Conservation (phyloP, 1,140 invertebrate genomes). For the Macrocentrus cingulum region DNA sequence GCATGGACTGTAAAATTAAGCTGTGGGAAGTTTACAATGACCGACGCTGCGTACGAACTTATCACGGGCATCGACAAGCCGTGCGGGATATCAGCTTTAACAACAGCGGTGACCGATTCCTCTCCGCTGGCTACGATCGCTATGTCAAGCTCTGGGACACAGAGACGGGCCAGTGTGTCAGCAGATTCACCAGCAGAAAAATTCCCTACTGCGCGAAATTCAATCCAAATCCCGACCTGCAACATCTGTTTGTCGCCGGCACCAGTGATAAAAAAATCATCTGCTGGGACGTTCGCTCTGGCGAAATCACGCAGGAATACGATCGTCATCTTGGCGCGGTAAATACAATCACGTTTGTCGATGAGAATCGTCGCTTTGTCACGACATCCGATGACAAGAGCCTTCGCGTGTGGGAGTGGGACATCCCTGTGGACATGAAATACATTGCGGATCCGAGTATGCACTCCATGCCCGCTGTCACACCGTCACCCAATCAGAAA, state of each 20-base stretch:
- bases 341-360: conserved; percentile 98
- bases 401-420: conserved; percentile 99
- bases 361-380: conserved; percentile 96
- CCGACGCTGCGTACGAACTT: conserved; percentile 90
- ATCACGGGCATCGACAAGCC: conserved; percentile 95
- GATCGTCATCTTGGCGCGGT: conserved; percentile 98
- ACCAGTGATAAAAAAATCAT: conserved; percentile 99
- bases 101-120: conserved; percentile 88
- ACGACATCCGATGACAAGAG: conserved; percentile 99
- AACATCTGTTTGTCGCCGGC: conserved; percentile 96
- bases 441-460: conserved; percentile 99
- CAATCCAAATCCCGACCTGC: conserved; percentile 95
- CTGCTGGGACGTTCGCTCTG: conserved; percentile 94
- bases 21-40: conserved; percentile 99
- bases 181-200: conserved; percentile 91
- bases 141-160: conserved; percentile 99
- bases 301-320: conserved; percentile 98
- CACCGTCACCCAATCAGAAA: conserved; percentile 93
- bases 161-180: conserved; percentile 90
- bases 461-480: conserved; percentile 98
- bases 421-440: conserved; percentile 99
- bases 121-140: conserved; percentile 91
- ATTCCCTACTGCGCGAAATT: conserved; percentile 98
- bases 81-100: conserved; percentile 97
- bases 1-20: conserved; percentile 97